A percentile compares a stretch with the other conserved stretches of the same genome.
phyloP scores from a whole-genome alignment of 2,888 invertebrate species.

The Rhagonycha fulva region DNA sequence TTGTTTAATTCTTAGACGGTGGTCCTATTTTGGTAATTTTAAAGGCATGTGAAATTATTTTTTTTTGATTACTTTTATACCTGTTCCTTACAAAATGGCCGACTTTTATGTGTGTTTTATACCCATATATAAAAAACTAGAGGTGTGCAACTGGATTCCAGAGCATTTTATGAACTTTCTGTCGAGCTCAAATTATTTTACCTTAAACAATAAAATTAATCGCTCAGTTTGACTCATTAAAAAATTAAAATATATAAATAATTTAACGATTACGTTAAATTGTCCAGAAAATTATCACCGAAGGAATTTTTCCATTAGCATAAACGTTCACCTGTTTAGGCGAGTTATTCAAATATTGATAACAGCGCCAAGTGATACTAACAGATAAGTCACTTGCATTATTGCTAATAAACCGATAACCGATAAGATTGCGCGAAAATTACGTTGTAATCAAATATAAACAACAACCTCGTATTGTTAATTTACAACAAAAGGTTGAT shows the following conservation, averaged over 20 bases:
- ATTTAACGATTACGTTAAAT: not conserved
- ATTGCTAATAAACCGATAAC: not conserved
- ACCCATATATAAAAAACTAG: constrained; percentile 33
- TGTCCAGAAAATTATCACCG: not conserved
- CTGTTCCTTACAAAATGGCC: constrained; percentile 36
- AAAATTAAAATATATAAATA: not conserved
- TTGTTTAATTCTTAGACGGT: not conserved
- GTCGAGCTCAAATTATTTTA: not conserved
- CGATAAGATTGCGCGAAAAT: not conserved
- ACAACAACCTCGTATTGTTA: not conserved
- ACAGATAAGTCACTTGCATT: not conserved
- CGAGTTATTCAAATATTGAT: not conserved
- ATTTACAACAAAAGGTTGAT: not conserved
- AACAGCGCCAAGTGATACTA: not conserved
- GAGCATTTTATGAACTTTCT: constrained; percentile 30
- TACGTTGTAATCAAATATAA: not conserved
- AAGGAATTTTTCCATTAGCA: not conserved
- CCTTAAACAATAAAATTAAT: not conserved
- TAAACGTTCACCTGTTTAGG: not conserved
- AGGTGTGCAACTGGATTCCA: constrained; percentile 34
- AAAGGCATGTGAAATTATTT: constrained; percentile 13
- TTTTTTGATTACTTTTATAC: constrained; percentile 31
- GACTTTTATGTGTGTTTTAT: constrained; percentile 33
- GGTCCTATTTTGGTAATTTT: constrained; percentile 1
- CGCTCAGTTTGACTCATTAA: not conserved